These are phyloP conservation scores for Falcunculus frontatus DNA, from an alignment of 2,113 vertebrate genomes.

Conservation along the genomic window DNA sequence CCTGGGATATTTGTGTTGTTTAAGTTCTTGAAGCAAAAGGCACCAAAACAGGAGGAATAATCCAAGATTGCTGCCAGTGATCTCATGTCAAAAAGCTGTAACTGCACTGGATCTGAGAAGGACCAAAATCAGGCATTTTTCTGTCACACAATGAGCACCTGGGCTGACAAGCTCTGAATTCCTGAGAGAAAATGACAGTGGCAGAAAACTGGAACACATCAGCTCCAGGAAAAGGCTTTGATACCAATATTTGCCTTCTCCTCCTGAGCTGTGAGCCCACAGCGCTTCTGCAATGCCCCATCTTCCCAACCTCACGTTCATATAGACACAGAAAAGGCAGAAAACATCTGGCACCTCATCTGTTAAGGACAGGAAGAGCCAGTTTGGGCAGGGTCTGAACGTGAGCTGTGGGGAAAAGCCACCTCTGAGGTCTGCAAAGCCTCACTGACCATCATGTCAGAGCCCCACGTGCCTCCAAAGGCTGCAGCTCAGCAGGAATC, in stretches of 20 bases:
- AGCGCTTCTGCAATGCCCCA: neutral
- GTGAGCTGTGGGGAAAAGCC: accelerated
- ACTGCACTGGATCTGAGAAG: neutral
- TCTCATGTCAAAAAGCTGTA: neutral
- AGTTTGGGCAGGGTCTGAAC: accelerated
- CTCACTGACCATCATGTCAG: neutral
- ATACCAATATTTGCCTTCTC: neutral
- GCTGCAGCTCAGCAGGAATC: neutral
- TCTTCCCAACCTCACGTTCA: neutral
- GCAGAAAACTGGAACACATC: neutral
- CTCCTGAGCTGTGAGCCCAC: neutral
- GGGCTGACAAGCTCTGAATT: neutral
- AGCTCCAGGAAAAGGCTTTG: neutral
- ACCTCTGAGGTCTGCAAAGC: neutral
- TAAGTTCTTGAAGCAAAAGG: neutral
- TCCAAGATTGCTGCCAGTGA: neutral
- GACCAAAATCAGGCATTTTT: neutral
- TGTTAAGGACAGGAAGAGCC: neutral
- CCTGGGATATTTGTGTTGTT: neutral
- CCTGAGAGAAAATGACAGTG: neutral
- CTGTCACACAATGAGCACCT: neutral
- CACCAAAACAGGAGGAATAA: neutral
- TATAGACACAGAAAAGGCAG: neutral
- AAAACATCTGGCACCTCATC: neutral
- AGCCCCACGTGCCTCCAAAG: neutral